phyloP scores from a whole-genome alignment of 2,797 vertebrate species.

The Kryptopterus vitreolus region DNA sequence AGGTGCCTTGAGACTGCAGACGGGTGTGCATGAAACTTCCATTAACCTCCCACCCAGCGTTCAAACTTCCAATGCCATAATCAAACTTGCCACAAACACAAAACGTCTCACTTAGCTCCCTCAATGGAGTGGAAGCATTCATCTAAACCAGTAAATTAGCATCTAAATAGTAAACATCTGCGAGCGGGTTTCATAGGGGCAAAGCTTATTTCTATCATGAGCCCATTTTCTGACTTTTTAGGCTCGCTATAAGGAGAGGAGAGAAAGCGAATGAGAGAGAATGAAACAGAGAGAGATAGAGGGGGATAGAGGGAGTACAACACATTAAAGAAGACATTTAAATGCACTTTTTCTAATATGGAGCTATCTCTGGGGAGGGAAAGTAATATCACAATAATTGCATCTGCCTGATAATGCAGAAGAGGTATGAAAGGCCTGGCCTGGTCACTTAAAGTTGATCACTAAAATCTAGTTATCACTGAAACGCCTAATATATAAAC shows the following conservation, averaged over 20 bases:
- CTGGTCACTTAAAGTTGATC: neutral
- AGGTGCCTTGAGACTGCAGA: slow-evolving; percentile 18
- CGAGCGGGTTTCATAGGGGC: slow-evolving; percentile 39
- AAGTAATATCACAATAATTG: neutral
- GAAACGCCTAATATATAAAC: slow-evolving; percentile 1
- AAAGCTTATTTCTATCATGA: slow-evolving; percentile 48
- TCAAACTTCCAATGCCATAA: slow-evolving; percentile 41
- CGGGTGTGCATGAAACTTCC: slow-evolving; percentile 23
- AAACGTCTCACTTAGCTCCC: slow-evolving; percentile 46
- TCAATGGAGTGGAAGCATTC: slow-evolving; percentile 47
- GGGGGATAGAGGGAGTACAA: slow-evolving; percentile 6
- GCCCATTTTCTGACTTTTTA: slow-evolving; percentile 48
- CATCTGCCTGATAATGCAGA: slow-evolving; percentile 1
- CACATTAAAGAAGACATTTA: slow-evolving; percentile 35
- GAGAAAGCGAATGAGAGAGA: neutral
- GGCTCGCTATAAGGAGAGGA: slow-evolving; percentile 16
- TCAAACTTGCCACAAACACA: slow-evolving; percentile 47
- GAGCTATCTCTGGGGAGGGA: neutral
- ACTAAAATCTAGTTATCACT: slow-evolving; percentile 1
- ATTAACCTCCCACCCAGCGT: slow-evolving; percentile 39
- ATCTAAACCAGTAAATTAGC: slow-evolving; percentile 50
- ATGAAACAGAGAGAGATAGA: slow-evolving; percentile 12
- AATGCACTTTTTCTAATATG: slow-evolving; percentile 23
- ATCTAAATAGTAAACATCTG: slow-evolving; percentile 60
- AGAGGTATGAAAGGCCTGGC: slow-evolving; percentile 15